Base-by-base conservation (phyloP, 2,888 invertebrate genomes). In the Amphipoea lucens region DNA sequence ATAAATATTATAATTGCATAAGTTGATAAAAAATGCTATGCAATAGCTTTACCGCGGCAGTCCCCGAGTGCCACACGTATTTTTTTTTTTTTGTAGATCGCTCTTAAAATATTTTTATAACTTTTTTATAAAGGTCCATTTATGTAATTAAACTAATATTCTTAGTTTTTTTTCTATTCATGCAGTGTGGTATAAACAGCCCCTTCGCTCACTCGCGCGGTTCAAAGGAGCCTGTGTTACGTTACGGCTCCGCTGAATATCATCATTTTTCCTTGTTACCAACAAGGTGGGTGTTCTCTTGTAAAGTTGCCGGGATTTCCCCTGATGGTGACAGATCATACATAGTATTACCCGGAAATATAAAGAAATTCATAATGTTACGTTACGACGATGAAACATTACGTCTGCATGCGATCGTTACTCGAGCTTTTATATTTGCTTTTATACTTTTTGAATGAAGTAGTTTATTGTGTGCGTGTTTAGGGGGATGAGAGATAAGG, bases 281-380 rank as follows among this genome's bases (percentile, higher is more conserved):
- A 87, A 90, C 88, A 90, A 92, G 92, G 92, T 90, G 91, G 91
- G 90, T 90, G 88, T 90, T 88, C 89, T 89, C 88, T 90, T 90
- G 91, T 90, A 91, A 91, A 90, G 88, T 91, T 92, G 90, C 91
- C 78, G 86, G 90, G 90, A 94, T 93, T 93, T 93, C 92, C 92
- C 92, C 86, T 92, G 94, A 92, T 94, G 92, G 92, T 92, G 93
- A 94, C 93, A 93, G 92, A 93, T 94, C 93, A 93, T 92, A 88
- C 91, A 80, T 87, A 88, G 89, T 87, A 90, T 89, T 91, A 86
- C 90, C 86, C 81, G 84, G 84, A 81, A 87, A 88, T 88, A 89
- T 89, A 89, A 80, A 87, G 79, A 83, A 81, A 88, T 87, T 87
- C 87, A 88, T 84, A 81, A 73, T 71, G 71, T 76, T 66, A 75